Conservation (phyloP, 1,140 invertebrate species). For the Pteromalus puparum region DNA sequence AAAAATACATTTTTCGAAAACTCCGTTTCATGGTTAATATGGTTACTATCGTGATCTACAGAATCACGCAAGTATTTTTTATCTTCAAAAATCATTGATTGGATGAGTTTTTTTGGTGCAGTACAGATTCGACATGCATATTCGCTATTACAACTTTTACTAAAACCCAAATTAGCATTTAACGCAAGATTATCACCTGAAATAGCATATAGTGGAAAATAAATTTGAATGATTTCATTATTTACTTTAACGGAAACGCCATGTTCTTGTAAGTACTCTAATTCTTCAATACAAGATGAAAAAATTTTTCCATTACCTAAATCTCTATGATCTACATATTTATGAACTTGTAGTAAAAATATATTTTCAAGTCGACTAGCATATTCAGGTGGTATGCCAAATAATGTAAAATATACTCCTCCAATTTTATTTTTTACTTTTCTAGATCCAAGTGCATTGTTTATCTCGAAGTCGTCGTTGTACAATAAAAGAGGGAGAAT, state of each 20-base stretch:
- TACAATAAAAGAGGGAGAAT: conserved; percentile 21
- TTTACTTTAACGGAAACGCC: conserved; percentile 31
- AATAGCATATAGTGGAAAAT: conserved; percentile 12
- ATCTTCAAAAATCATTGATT: not conserved
- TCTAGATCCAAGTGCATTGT: conserved; percentile 34
- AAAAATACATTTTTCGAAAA: conserved; percentile 20
- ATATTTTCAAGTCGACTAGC: conserved; percentile 41
- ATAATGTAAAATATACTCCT: conserved; percentile 25
- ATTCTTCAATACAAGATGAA: conserved; percentile 15
- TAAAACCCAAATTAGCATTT: conserved; percentile 37
- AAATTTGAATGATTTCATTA: no score
- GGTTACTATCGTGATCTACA: not conserved
- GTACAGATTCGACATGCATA: conserved; percentile 24
- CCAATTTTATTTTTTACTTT: conserved; percentile 44
- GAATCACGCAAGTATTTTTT: not conserved
- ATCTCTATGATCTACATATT: conserved; percentile 4
- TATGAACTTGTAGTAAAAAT: conserved; percentile 42
- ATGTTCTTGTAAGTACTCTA: conserved; percentile 14
- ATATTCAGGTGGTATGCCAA: conserved; percentile 27
- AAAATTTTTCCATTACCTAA: conserved; percentile 33
- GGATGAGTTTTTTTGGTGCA: not conserved
- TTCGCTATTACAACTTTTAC: not conserved
- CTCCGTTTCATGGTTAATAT: not conserved
- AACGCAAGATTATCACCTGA: conserved; percentile 40
- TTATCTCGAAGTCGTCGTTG: conserved; percentile 35